These are phyloP conservation scores for Sycophila texana DNA, from an alignment of 2,888 invertebrate genomes.

Conservation along the genomic window DNA sequence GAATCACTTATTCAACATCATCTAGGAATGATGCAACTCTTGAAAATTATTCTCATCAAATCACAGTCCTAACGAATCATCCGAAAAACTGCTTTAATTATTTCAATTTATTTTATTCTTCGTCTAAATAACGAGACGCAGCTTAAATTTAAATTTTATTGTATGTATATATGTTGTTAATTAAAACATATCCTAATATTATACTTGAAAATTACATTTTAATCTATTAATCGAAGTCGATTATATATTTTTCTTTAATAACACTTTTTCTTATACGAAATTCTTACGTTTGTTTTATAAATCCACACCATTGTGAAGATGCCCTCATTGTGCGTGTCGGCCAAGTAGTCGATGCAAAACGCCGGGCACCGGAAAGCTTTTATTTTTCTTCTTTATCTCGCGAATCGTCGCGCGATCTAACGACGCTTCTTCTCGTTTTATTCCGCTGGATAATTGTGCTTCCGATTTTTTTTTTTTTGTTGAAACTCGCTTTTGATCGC, in stretches of 20 bases:
- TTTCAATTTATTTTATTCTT: too few species aligned
- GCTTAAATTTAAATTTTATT: neutral
- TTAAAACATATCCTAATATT: neutral
- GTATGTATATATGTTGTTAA: neutral
- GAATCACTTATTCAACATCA: constrained; percentile 17
- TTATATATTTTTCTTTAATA: neutral
- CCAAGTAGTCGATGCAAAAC: neutral
- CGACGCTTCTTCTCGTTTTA: neutral
- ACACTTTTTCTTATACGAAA: too few species aligned
- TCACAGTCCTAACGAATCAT: neutral
- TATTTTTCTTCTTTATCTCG: constrained; percentile 38
- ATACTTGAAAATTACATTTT: neutral
- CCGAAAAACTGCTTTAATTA: too few species aligned
- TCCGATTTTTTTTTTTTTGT: neutral
- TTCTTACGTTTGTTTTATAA: neutral
- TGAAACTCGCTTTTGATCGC: neutral
- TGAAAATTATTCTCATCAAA: neutral
- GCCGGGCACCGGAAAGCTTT: constrained; percentile 23
- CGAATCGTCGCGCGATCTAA: neutral
- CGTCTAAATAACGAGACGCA: neutral
- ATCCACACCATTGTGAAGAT: neutral
- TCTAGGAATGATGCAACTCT: constrained; percentile 12
- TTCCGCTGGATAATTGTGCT: neutral
- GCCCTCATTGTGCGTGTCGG: neutral
- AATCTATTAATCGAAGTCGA: neutral